phyloP scores from a whole-genome alignment of 2,888 invertebrate genomes.

The Agrochola lota region DNA sequence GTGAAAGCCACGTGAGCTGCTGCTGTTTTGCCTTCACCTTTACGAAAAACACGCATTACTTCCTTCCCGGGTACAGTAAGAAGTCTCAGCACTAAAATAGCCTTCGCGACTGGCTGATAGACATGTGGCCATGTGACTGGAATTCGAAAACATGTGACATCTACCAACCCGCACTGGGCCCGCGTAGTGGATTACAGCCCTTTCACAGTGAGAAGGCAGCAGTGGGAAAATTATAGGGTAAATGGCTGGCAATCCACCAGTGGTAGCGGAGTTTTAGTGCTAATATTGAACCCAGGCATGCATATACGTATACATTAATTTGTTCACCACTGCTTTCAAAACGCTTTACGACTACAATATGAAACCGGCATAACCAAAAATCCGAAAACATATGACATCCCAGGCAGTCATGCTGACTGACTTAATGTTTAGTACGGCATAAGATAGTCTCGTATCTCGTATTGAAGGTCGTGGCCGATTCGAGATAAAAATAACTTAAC shows the following conservation, averaged over 20 bases:
- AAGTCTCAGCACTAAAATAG: background rate
- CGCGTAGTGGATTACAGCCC: background rate
- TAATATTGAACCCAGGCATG: background rate
- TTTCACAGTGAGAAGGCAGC: background rate
- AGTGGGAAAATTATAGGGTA: too few species aligned
- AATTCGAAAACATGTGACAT: background rate
- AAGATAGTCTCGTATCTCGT: background rate
- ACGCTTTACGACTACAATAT: background rate
- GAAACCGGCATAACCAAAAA: too few species aligned
- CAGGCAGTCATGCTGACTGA: background rate
- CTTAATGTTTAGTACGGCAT: background rate
- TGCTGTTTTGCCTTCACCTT: slow-evolving; percentile 86
- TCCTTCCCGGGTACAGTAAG: background rate
- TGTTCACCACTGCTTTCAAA: background rate
- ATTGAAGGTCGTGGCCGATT: background rate
- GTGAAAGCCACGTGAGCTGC: slow-evolving; percentile 91
- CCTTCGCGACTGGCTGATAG: background rate
- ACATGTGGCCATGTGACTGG: background rate
- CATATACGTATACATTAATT: background rate
- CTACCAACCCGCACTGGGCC: background rate
- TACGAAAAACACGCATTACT: background rate
- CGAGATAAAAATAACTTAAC: background rate
- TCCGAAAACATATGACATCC: background rate
- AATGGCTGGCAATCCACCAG: background rate
- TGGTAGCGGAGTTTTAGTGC: background rate